phyloP scores from a whole-genome alignment of 2,888 invertebrate species.

The Nemurella pictetii region DNA sequence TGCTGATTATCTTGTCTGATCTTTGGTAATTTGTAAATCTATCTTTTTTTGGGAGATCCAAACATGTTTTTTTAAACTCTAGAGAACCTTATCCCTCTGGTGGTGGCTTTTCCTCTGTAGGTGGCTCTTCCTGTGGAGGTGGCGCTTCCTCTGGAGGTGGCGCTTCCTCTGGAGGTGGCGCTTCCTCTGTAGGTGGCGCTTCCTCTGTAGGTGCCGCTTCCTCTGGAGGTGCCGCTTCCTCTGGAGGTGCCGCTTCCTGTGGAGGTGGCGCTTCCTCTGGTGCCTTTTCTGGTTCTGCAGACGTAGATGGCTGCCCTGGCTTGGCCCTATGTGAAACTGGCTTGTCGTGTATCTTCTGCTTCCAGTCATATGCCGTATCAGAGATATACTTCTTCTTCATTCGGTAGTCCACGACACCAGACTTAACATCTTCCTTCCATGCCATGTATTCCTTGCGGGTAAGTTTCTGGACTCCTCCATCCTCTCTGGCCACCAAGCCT shows the following conservation, averaged over 20 bases:
- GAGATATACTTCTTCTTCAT: slow-evolving; percentile 12
- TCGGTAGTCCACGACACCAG: background rate
- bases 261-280: background rate
- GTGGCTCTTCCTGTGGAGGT: background rate
- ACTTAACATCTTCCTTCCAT: background rate
- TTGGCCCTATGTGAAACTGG: background rate
- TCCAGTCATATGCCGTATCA: background rate
- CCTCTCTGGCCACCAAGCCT: background rate
- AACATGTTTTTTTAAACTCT: no score
- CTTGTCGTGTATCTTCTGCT: background rate
- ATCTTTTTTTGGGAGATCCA: background rate
- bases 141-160: background rate
- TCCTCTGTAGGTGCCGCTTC: background rate
- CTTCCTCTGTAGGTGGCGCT: background rate
- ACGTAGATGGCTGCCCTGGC: background rate
- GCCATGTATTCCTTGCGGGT: background rate
- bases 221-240: background rate
- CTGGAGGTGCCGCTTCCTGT: background rate
- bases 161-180: background rate
- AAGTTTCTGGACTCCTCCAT: background rate
- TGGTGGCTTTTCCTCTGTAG: background rate
- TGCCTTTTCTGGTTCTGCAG: background rate
- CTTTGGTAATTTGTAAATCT: background rate
- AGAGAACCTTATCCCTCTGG: no score
- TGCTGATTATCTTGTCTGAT: background rate